Conservation (phyloP, 2,888 invertebrate species). For the Eucera pruinosa region DNA sequence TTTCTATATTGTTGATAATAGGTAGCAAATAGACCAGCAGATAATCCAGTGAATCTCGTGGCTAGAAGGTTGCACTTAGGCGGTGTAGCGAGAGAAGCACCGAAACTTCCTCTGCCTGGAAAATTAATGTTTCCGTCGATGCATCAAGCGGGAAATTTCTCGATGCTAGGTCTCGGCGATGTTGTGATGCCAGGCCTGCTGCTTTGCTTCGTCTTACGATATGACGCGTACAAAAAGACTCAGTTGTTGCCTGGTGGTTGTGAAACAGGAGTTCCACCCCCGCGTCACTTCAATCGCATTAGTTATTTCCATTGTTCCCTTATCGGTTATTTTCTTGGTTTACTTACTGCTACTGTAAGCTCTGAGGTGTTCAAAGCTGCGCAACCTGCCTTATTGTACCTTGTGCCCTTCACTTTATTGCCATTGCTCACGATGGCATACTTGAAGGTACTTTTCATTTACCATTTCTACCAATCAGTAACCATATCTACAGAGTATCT, state of each 20-base stretch:
- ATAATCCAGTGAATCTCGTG: conserved; percentile 96
- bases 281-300: conserved; percentile 86
- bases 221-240: conserved; percentile 98
- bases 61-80: conserved; percentile 96
- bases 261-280: conserved; percentile 87
- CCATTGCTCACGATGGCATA: conserved; percentile 99
- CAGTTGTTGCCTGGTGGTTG: conserved; percentile 88
- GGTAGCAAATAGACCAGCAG: conserved; percentile 93
- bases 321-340: conserved; percentile 97
- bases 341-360: conserved; percentile 98
- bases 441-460: conserved; percentile 90
- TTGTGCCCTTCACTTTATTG: conserved; percentile 98
- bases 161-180: conserved; percentile 95
- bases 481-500: no score
- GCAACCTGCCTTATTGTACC: conserved; percentile 97
- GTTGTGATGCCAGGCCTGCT: conserved; percentile 98
- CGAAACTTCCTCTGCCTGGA: conserved; percentile 97
- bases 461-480: neutral
- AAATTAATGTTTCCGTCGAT: conserved; percentile 98
- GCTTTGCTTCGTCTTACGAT: conserved; percentile 97
- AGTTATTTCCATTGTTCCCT: conserved; percentile 99
- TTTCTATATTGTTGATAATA: conserved; percentile 68
- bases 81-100: conserved; percentile 95
- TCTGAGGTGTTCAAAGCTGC: conserved; percentile 99
- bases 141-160: conserved; percentile 98